Base-by-base conservation (phyloP, 2,113 vertebrate genomes). In the Pyxicephalus adspersus region DNA sequence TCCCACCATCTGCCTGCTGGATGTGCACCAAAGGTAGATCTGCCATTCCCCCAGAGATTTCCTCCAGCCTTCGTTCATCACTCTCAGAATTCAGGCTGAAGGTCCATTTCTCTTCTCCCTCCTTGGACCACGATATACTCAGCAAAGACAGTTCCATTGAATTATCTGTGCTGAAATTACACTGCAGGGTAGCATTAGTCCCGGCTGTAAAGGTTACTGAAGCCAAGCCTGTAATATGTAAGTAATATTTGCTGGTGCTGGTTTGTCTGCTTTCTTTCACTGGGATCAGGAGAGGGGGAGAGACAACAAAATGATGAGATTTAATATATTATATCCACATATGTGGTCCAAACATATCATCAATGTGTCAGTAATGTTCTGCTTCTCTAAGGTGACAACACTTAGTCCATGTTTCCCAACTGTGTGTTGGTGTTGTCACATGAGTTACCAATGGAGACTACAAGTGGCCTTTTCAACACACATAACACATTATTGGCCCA, bases 1-100 rank as follows among this genome's bases (percentile, higher is more conserved):
- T 25, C 65, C 77, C 77, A 20, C n/a, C 16, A 26, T 79, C 64
- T 51, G 60, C 38, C 9, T 11, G 20, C 8, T 31, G 66, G 28
- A 79, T 31, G 20, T 70, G 20, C 0, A 15, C 9, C 77, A 79
- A 34, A 16, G 20, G 26, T 25, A 79, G 29, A 15, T 29, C 8
- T 0, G 23, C 77, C 2, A 4, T 19, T 4, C 64, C 51, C 6
- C 22, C 4, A 15, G 6, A 18, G n/a, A 58, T 18, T 2, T 65
- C 25, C 11, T 52, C 2, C 51, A 65, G 61, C 3, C 26, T 6
- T 31, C 45, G 60, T 3, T 23, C 25, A 23, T 31, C 2, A n/a
- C 38, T 23, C 6, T 2, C 6, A 5, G 3, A 15, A 17, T 23
- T 16, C 15, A 26, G 50, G 18, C 68, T 79, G 2, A 13, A 29